Percentiles rank a stretch among this genome's conserved stretches.
Conservation (phyloP, 2,113 vertebrate species). For the Heptranchias perlo region DNA sequence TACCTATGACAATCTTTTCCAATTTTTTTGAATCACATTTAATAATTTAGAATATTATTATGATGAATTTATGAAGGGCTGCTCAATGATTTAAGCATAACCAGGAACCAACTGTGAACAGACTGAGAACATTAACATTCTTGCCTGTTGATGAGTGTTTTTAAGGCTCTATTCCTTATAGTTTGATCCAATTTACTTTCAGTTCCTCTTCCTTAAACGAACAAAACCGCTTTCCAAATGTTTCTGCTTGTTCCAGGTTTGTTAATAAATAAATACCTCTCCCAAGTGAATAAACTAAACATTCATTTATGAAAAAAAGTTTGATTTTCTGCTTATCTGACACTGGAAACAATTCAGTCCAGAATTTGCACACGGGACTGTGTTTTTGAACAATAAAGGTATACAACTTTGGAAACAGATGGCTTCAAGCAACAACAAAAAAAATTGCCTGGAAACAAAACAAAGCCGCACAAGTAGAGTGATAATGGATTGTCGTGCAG, state of each 20-base stretch:
- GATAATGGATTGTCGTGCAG: conserved; percentile 33
- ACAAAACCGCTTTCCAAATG: background rate
- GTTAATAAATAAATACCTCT: background rate
- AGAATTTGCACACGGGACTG: background rate
- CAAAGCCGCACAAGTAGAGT: conserved; percentile 27
- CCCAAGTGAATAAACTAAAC: background rate
- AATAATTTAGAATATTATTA: conserved; percentile 9
- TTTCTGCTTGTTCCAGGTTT: background rate
- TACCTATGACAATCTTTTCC: background rate
- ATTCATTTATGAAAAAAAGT: background rate
- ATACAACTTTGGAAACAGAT: background rate
- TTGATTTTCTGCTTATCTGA: background rate
- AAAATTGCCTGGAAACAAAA: background rate
- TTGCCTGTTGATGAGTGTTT: background rate
- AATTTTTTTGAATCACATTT: conserved; percentile 13
- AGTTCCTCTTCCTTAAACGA: background rate
- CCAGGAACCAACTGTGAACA: background rate
- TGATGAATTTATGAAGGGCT: conserved; percentile 4
- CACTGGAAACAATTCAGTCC: background rate
- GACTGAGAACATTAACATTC: background rate
- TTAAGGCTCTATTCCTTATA: background rate
- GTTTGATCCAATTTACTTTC: background rate
- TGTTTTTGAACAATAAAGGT: background rate
- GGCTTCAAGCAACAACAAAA: background rate
- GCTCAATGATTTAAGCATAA: conserved; percentile 15